Base-by-base conservation (phyloP, 1,140 invertebrate species). In the Cydia fagiglandana region DNA sequence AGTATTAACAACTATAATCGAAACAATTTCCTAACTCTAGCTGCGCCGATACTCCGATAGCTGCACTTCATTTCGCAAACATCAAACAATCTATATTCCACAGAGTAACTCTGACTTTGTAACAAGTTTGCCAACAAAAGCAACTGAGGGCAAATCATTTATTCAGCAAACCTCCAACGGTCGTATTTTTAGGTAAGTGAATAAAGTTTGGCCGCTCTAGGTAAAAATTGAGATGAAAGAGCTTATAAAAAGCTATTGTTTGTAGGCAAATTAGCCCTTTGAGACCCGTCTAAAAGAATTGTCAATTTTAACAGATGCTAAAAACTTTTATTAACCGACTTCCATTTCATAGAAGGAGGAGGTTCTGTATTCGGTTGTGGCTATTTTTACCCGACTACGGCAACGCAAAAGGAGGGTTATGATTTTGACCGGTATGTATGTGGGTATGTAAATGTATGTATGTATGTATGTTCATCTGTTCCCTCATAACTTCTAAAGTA, bases 171-270 rank as follows among this genome's bases (percentile, higher is more conserved):
- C 13, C 64, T 34, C 24, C 15, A 15, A n/a, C 64, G 24, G 64
- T 13, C 30, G 24, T 68, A 38, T 68, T 68, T 68, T 68, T 68
- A 68, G 64, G 38, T 68, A 68, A 68, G 24, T 68, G 64, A 68
- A 68, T 68, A 68, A 68, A 53, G 64, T 68, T 68, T 68, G 64
- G 50, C 5, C 50, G 15, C 50, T 53, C 15, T 53, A 17, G 15
- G n/a, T 6, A 53, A 53, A 53, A 53, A 53, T 17, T 15, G n/a
- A 53, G 50, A 17, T 53, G 61, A 64, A 64, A 64, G 13, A 64
- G 12, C 61, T 64, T 64, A 30, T 28, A 30, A 13, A 64, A 64
- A 64, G 10, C 61, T 15, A 28, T 30, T 64, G 28, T 64, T 64
- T 30, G 61, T 64, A 61, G 9, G 56, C 24, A 13, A 64, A 64